A percentile compares a stretch with the other conserved stretches of the same genome.
Evolutionary conservation across 1,140 invertebrate species (phyloP).

Genomic region (Sinella curviseta): DNA sequence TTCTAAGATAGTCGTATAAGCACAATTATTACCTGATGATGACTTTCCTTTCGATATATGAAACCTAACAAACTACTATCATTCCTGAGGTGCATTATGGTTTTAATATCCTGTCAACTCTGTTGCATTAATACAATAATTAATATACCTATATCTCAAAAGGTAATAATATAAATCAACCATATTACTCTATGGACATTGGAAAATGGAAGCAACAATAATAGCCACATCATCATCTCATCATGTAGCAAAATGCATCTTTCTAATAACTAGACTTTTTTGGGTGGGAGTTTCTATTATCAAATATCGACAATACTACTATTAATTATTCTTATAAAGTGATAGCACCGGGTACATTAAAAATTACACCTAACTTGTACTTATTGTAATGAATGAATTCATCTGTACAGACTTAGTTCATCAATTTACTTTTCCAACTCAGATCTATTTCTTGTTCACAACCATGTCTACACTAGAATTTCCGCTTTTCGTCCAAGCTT

Average conservation of each 20-base stretch:
- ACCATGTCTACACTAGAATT: neutral
- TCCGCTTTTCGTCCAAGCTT: neutral
- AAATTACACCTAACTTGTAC: conserved; percentile 6
- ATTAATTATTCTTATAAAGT: neutral
- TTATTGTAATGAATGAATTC: neutral
- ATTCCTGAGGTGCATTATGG: too few species aligned
- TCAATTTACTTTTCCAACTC: neutral
- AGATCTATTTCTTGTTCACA: conserved; percentile 8
- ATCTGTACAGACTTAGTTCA: neutral
- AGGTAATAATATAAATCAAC: too few species aligned
- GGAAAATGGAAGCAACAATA: neutral
- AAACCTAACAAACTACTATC: too few species aligned
- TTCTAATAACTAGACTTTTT: neutral
- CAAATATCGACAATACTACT: neutral
- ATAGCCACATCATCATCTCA: neutral
- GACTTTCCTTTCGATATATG: too few species aligned
- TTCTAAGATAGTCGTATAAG: too few species aligned
- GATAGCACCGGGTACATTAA: conserved; percentile 5
- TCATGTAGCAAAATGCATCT: too few species aligned
- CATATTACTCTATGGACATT: too few species aligned
- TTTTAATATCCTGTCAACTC: too few species aligned
- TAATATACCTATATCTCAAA: too few species aligned
- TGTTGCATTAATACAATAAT: too few species aligned
- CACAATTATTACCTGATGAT: too few species aligned
- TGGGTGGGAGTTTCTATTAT: neutral